Evolutionary conservation across 2,888 invertebrate genomes (phyloP).

Genomic region (Aspidapion aeneum): DNA sequence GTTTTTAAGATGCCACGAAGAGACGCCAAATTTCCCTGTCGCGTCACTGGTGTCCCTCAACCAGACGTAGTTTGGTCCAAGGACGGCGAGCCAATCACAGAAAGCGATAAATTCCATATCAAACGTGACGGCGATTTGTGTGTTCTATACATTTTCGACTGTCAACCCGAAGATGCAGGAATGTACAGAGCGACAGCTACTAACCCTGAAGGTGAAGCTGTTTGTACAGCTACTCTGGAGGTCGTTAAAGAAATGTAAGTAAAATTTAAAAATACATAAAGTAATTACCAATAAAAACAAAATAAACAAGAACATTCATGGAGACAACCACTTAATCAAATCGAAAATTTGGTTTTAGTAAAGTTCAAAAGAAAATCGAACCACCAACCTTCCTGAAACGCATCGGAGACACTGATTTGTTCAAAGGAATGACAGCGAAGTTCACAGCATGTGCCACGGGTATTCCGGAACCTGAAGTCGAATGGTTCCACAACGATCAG

Average conservation of each 20-base stretch:
- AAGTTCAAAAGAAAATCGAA: slow-evolving; percentile 71
- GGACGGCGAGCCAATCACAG: slow-evolving; percentile 69
- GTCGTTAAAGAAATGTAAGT: slow-evolving; percentile 81
- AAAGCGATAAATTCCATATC: slow-evolving; percentile 69
- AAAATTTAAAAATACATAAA: too few species aligned
- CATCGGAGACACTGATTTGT: slow-evolving; percentile 83
- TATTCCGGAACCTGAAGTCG: slow-evolving; percentile 81
- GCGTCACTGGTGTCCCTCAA: slow-evolving; percentile 74
- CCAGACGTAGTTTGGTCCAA: slow-evolving; percentile 88
- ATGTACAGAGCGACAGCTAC: slow-evolving; percentile 72
- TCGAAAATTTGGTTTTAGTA: slow-evolving; percentile 54
- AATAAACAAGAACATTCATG: too few species aligned
- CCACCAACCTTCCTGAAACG: slow-evolving; percentile 86
- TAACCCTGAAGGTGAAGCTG: slow-evolving; percentile 77
- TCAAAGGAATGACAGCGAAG: slow-evolving; percentile 84
- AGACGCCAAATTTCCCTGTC: slow-evolving; percentile 80
- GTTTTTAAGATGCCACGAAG: slow-evolving; percentile 62
- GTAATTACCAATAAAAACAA: too few species aligned
- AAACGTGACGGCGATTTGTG: slow-evolving; percentile 77
- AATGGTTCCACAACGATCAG: slow-evolving; percentile 80
- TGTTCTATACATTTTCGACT: slow-evolving; percentile 70
- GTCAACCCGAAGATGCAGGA: slow-evolving; percentile 66
- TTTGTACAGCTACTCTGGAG: slow-evolving; percentile 69
- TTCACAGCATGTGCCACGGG: slow-evolving; percentile 92
- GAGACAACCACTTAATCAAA: too few species aligned